A percentile compares a stretch with the other conserved stretches of the same genome.
Conservation (phyloP, 2,113 vertebrate species). For the Podilymbus podiceps region DNA sequence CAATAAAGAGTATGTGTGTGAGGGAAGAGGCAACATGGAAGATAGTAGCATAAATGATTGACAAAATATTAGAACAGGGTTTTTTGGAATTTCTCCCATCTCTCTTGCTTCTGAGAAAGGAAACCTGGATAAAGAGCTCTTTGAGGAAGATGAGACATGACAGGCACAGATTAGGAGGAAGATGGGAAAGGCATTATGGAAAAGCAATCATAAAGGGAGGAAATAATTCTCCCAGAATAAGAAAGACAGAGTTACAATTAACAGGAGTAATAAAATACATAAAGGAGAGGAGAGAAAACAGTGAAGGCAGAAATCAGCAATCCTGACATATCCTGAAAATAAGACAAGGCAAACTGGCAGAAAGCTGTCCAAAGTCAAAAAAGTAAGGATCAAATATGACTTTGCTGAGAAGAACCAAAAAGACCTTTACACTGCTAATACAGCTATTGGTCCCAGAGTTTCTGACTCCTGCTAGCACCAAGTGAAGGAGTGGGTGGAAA, state of each 20-base stretch:
- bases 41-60: background rate
- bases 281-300: background rate
- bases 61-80: background rate
- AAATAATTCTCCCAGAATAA: background rate
- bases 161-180: background rate
- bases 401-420: background rate
- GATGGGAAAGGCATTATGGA: background rate
- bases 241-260: background rate
- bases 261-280: background rate
- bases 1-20: background rate
- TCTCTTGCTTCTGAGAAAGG: background rate
- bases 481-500: background rate
- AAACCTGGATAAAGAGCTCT: background rate
- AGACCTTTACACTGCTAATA: background rate
- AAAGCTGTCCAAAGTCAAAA: background rate
- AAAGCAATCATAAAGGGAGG: background rate
- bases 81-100: background rate
- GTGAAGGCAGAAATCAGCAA: background rate
- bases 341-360: background rate
- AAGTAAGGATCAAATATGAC: background rate
- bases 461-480: background rate
- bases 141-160: background rate
- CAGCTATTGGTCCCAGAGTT: background rate
- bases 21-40: background rate
- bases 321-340: background rate